Base-by-base conservation (phyloP, 2,113 vertebrate species). In the Chrysochloris asiatica region DNA sequence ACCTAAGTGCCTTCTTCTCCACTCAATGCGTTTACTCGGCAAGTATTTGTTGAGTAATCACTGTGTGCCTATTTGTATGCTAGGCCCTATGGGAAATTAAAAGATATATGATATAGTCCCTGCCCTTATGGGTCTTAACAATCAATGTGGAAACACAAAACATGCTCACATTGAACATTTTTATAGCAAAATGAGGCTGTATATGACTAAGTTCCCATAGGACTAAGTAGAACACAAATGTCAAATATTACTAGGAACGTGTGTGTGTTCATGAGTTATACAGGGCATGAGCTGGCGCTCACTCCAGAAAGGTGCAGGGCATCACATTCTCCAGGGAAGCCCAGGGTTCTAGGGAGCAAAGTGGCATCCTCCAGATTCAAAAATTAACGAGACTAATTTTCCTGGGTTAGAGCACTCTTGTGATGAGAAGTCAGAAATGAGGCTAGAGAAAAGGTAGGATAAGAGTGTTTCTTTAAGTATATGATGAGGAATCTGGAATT, bases 1-100 rank as follows among this genome's bases (percentile, higher is more conserved):
- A 93, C 47, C 65, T 86, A 95, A 88, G 86, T 88, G 76, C 80
- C 72, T 94, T 86, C 52, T 69, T 86, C 65, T 83, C 86, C 80
- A 92, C 50, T 90, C 83, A 92, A 4, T 48, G 48, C 1, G 0
- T 90, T 86, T 73, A 88, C 71, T 91, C 72, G 89, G 77, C 92
- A 86, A 89, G 80, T 72, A 90, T 91, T 82, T 93, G 50, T 76
- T 75, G 69, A 93, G 67, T 71, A 89, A 94, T 86, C 82, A 77
- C 52, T 83, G 80, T 69, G 52, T 43, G 52, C 43, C 83, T 81
- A 83, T 86, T 77, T 90, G 77, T 76, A 75, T 41, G 14, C 54
- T 67, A 56, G 4, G 41, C 54, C n/a, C 56, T 85, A 33, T 45
- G 47, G 73, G 47, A 96, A 94, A 90, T 77, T 56, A 16, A 43